Conservation (phyloP, 2,888 invertebrate species). For the Phlogophora meticulosa region DNA sequence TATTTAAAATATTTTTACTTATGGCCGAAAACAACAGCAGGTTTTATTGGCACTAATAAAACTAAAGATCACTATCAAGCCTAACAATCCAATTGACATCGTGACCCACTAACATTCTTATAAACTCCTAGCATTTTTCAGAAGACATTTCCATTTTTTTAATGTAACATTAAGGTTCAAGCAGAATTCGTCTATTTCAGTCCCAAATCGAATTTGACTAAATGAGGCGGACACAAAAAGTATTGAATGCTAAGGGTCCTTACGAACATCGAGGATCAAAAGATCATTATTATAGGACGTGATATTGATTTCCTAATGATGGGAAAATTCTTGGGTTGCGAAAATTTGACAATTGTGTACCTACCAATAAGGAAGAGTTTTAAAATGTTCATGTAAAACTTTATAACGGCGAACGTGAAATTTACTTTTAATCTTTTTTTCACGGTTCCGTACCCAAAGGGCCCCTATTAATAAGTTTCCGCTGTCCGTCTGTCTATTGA, state of each 20-base stretch:
- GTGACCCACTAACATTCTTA: neutral
- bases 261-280: conserved; percentile 28
- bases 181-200: conserved; percentile 16
- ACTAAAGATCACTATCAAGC: conserved; percentile 8
- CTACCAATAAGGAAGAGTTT: neutral
- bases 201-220: conserved; percentile 42
- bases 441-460: too few relatives aligned
- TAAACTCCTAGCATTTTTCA: neutral
- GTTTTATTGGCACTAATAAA: neutral
- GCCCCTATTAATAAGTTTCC: too few relatives aligned
- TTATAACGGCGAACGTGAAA: too few relatives aligned
- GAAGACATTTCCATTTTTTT: conserved; percentile 20
- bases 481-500: too few relatives aligned
- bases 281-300: conserved; percentile 41
- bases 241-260: conserved; percentile 50
- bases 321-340: neutral
- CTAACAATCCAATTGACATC: conserved; percentile 6
- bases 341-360: neutral
- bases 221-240: conserved; percentile 46
- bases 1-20: too few relatives aligned
- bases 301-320: conserved; percentile 35
- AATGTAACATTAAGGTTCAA: conserved; percentile 12
- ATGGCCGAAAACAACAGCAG: neutral
- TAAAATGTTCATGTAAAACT: too few relatives aligned
- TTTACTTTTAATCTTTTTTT: too few relatives aligned